Conservation (phyloP, 2,888 invertebrate species). For the Drosophila eohydei region DNA sequence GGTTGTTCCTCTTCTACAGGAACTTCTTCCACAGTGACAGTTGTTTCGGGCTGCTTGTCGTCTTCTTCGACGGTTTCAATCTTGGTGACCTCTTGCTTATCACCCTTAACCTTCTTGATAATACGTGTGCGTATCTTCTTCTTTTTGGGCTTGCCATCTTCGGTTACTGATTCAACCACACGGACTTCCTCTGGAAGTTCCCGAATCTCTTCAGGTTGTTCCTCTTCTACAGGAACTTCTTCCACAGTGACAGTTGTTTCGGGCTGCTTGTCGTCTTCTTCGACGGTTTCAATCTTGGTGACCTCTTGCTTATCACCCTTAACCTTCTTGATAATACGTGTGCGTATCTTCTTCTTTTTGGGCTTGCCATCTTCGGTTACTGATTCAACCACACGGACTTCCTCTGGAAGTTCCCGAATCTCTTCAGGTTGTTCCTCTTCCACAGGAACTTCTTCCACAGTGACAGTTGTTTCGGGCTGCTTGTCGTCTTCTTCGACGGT, state of each 20-base stretch:
- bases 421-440: constrained; percentile 47
- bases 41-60: constrained; percentile 52
- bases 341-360: constrained; percentile 59
- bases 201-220: constrained; percentile 30
- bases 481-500: constrained; percentile 61
- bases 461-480: constrained; percentile 30
- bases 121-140: constrained; percentile 62
- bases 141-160: constrained; percentile 51
- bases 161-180: constrained; percentile 38
- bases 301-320: constrained; percentile 65
- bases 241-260: constrained; percentile 58
- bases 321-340: constrained; percentile 61
- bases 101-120: constrained; percentile 59
- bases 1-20: constrained; percentile 37
- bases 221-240: constrained; percentile 26
- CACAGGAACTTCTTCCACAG: constrained; percentile 37
- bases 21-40: constrained; percentile 51
- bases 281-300: constrained; percentile 66
- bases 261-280: constrained; percentile 60
- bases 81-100: constrained; percentile 63
- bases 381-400: constrained; percentile 50
- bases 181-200: constrained; percentile 54
- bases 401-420: background rate
- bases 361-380: constrained; percentile 57
- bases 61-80: constrained; percentile 59